Percentiles rank a stretch among this genome's conserved stretches.
These are phyloP conservation scores for Distichodus sexfasciatus DNA, from an alignment of 2,797 vertebrate genomes.

Conservation along the genomic window DNA sequence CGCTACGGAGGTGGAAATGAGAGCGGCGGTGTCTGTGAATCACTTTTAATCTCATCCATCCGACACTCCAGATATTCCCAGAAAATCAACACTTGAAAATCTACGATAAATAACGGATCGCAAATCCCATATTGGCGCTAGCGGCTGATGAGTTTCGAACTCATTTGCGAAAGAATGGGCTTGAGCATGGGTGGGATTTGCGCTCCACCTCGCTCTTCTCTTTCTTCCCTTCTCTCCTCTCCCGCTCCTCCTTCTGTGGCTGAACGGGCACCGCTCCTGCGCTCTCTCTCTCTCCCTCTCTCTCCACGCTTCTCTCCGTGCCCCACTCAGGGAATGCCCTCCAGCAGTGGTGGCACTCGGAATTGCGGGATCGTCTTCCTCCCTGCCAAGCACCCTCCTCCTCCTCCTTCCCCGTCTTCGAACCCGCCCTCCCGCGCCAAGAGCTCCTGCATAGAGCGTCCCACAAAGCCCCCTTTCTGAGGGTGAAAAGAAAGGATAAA, in stretches of 20 bases:
- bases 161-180: neutral
- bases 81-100: neutral
- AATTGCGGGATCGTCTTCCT: conserved; percentile 34
- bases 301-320: conserved; percentile 43
- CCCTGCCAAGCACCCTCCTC: conserved; percentile 4
- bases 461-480: conserved; percentile 70
- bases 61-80: neutral
- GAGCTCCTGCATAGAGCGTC: conserved; percentile 71
- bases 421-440: conserved; percentile 59
- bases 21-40: neutral
- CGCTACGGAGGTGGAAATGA: neutral
- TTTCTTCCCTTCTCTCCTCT: neutral
- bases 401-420: conserved; percentile 34
- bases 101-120: neutral
- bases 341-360: conserved; percentile 57
- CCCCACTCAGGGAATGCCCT: conserved; percentile 64
- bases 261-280: conserved; percentile 1
- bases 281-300: conserved; percentile 37
- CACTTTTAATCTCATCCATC: neutral
- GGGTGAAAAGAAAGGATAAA: conserved; percentile 59
- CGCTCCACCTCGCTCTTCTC: neutral
- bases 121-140: neutral
- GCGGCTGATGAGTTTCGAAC: no score
- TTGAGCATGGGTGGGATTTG: conserved; percentile 6
- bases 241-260: neutral